Evolutionary conservation across 1,140 invertebrate genomes (phyloP), one percentile per base, ranked within the genome.

Genomic region (Caenorhabditis tropicalis): DNA sequence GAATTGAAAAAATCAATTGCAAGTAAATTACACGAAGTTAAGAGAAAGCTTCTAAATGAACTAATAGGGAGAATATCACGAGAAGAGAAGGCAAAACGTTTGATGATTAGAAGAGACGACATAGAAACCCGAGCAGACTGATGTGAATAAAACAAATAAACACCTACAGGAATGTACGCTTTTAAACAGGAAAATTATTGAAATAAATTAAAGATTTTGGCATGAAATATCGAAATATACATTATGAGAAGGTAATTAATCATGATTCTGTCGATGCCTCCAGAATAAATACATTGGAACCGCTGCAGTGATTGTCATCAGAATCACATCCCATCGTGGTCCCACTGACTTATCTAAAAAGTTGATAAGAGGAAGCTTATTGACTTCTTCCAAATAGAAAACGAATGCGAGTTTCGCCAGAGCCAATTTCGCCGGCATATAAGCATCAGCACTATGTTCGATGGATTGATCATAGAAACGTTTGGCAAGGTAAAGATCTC

Each of bases 401-500:
- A 89, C 79, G 39, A 85, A 19, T 27, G 94, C 95, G 0, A 99
- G 93, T 91, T 98, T 97, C 51, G 96, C 93, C 1, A 99, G 92
- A 5, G 97, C 98, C 15, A 99, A 92, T 0, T 95, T 94, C 1
- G 98, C 96, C 48, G 98, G 98, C 81, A 99, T 94, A 89, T 95
- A 94, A 1, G 98, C 98, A 92, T 99, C 98, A 0, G 94, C 93
- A 92, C 95, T 96, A 0, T 96, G 96, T 91, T 99, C 97, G 0
- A 96, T 96, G 1, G 98, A 98, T 90, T 96, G 94, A 93, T 99
- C 98, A 92, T 99, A 99, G 91, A 96, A 98, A 58, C 98, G 93
- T 89, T 94, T 94, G n/a, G 94, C 94, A n/a, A 94, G 89, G 91
- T 94, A 93, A 31, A 94, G 92, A 88, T 94, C 94, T 92, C 94